A percentile compares a stretch with the other conserved stretches of the same genome.
These are phyloP conservation scores for Uromys caudimaculatus DNA, from an alignment of 2,797 vertebrate genomes.

Conservation along the genomic window DNA sequence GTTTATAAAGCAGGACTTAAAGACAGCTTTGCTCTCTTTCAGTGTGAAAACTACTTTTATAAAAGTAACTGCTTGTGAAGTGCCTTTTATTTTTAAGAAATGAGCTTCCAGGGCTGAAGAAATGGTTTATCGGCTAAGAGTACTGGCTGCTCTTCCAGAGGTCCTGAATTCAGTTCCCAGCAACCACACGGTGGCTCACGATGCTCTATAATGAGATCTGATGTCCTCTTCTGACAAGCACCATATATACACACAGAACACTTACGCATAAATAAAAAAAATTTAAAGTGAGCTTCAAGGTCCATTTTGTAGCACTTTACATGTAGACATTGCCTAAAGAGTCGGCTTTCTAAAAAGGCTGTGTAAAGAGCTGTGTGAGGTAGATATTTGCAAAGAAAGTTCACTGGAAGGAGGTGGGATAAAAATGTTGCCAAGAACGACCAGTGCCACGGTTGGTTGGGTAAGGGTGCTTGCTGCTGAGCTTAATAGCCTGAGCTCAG, in stretches of 20 bases:
- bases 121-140: not conserved
- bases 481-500: not conserved
- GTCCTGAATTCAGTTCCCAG: not conserved
- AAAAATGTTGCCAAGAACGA: conserved; percentile 10
- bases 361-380: not conserved
- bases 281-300: not conserved
- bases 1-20: conserved; percentile 65
- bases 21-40: conserved; percentile 8
- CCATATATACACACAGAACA: not conserved
- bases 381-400: conserved; percentile 2
- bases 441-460: not conserved
- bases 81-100: too few relatives aligned
- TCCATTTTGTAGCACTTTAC: conserved; percentile 36
- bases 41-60: conserved; percentile 43
- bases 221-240: not conserved
- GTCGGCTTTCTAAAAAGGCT: conserved; percentile 40
- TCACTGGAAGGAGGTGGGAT: not conserved
- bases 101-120: not conserved
- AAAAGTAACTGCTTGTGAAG: conserved; percentile 46
- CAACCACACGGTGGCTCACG: not conserved
- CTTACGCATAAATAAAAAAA: not conserved
- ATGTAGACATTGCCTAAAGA: conserved; percentile 3
- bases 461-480: not conserved
- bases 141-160: not conserved
- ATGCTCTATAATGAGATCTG: not conserved